A percentile compares a stretch with the other conserved stretches of the same genome.
These are phyloP conservation scores for Drosophila siamana DNA, from an alignment of 2,888 invertebrate species.

Conservation along the genomic window DNA sequence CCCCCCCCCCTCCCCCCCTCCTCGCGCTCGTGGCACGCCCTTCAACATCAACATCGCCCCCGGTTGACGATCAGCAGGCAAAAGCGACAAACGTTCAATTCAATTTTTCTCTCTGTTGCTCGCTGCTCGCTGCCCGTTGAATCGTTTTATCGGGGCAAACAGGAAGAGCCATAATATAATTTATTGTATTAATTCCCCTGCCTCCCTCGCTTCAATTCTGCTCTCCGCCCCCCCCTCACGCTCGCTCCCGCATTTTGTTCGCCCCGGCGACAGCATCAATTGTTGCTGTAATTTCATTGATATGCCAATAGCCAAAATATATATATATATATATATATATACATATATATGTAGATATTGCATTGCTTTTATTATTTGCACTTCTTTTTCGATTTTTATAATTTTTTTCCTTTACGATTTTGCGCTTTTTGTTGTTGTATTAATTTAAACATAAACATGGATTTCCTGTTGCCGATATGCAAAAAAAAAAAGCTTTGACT, in stretches of 20 bases:
- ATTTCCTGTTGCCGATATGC: slow-evolving; percentile 80
- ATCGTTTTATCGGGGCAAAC: slow-evolving; percentile 73
- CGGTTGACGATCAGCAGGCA: slow-evolving; percentile 49
- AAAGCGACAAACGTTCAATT: slow-evolving; percentile 61
- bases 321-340: slow-evolving; percentile 18
- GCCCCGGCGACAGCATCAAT: slow-evolving; percentile 34
- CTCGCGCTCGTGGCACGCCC: no score
- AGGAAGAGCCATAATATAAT: slow-evolving; percentile 81
- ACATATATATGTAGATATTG: not conserved
- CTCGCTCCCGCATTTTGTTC: slow-evolving; percentile 63
- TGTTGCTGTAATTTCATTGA: slow-evolving; percentile 53
- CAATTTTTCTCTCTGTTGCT: slow-evolving; percentile 55
- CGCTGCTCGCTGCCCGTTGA: slow-evolving; percentile 27
- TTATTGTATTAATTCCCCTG: slow-evolving; percentile 77
- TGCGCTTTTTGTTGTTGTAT: slow-evolving; percentile 62
- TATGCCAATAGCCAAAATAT: slow-evolving; percentile 53
- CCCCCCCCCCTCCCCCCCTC: slow-evolving; percentile 2
- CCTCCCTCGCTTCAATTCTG: no score
- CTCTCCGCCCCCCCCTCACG: not conserved
- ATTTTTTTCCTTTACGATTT: no score
- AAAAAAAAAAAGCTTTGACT: slow-evolving; percentile 68
- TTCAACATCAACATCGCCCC: slow-evolving; percentile 24
- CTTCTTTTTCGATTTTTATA: not conserved
- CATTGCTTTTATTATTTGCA: slow-evolving; percentile 9
- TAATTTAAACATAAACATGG: slow-evolving; percentile 79